A percentile compares a stretch with the other conserved stretches of the same genome.
Evolutionary conservation across 2,888 invertebrate species (phyloP).

Genomic region (Apamea crenata): DNA sequence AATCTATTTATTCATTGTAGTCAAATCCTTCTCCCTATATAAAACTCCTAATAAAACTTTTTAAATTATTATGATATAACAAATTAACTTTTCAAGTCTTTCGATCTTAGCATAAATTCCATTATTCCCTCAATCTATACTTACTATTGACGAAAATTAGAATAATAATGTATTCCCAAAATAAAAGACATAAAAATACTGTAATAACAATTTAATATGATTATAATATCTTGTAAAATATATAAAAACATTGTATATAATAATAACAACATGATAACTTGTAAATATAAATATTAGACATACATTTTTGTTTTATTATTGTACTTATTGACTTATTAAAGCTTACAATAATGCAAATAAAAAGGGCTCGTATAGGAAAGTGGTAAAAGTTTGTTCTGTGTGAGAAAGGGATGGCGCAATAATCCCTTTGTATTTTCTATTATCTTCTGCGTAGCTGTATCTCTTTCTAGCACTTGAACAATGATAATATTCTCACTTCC

Average conservation of each 20-base stretch:
- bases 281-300: slow-evolving; percentile 49
- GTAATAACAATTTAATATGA: slow-evolving; percentile 34
- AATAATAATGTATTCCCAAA: slow-evolving; percentile 18
- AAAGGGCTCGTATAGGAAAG: not conserved
- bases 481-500: not conserved
- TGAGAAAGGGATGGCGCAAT: not conserved
- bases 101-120: slow-evolving; percentile 3
- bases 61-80: slow-evolving; percentile 1
- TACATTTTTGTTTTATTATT: slow-evolving; percentile 29
- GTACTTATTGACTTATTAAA: slow-evolving; percentile 45
- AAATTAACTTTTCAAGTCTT: not conserved
- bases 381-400: not conserved
- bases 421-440: too few relatives aligned
- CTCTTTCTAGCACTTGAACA: not conserved
- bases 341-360: slow-evolving; percentile 29
- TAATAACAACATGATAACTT: slow-evolving; percentile 42
- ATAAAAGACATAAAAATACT: slow-evolving; percentile 31
- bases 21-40: slow-evolving; percentile 13
- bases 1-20: slow-evolving; percentile 21
- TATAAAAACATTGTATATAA: slow-evolving; percentile 35
- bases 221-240: slow-evolving; percentile 39
- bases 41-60: not conserved
- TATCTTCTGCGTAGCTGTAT: not conserved
- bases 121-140: not conserved
- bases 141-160: not conserved